Conservation (phyloP, 2,797 vertebrate genomes). For the Leptoclinus maculatus region DNA sequence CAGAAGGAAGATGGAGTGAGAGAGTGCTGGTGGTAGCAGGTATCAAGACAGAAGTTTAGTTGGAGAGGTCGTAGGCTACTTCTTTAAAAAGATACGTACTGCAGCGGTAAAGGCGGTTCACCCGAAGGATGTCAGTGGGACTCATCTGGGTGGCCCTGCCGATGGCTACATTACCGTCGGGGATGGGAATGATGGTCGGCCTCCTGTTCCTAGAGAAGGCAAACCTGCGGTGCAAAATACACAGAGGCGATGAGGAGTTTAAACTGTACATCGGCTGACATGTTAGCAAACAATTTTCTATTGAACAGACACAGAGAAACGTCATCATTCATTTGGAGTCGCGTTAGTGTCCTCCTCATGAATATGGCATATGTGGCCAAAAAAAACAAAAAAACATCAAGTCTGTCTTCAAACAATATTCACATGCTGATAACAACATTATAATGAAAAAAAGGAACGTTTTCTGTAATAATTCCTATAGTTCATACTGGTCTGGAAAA, state of each 20-base stretch:
- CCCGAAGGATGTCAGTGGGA: constrained; percentile 61
- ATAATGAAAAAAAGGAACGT: not conserved
- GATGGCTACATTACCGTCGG: constrained; percentile 41
- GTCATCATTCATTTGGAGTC: not conserved
- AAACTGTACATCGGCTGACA: not conserved
- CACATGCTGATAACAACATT: not conserved
- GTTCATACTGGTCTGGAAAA: too few species aligned
- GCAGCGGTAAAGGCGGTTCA: constrained; percentile 75
- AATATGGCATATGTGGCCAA: too few species aligned
- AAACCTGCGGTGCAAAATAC: constrained; percentile 55
- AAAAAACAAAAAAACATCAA: not conserved
- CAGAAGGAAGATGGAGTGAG: too few species aligned
- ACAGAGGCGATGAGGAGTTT: not conserved
- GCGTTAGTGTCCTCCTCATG: not conserved
- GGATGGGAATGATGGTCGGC: constrained; percentile 76
- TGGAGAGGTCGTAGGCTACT: accelerated
- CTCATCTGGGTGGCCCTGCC: constrained; percentile 72
- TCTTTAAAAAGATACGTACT: constrained; percentile 47
- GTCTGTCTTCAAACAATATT: not conserved
- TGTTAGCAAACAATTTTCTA: not conserved
- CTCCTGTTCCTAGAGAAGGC: constrained; percentile 70
- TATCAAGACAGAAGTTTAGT: not conserved
- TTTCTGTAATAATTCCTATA: too few species aligned
- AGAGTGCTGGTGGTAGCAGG: too few species aligned
- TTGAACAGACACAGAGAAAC: not conserved